Evolutionary conservation across 2,797 vertebrate species (phyloP).

Genomic region (Apodemus agrarius): DNA sequence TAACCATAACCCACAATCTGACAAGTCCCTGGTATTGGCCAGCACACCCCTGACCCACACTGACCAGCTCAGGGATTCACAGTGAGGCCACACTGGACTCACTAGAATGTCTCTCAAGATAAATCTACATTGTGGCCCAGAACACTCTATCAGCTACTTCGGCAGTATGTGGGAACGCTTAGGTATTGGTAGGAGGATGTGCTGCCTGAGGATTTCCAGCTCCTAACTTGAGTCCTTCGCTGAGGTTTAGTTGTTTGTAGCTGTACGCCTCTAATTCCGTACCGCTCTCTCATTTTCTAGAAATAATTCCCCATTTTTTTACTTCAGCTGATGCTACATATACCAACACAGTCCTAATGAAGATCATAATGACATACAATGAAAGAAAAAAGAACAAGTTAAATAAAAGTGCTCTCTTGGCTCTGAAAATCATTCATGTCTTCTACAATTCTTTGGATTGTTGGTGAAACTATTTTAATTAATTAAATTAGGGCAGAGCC

Average conservation of each 20-base stretch:
- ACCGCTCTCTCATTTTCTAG: neutral
- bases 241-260: neutral
- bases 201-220: neutral
- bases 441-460: conserved; percentile 19
- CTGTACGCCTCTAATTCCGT: neutral
- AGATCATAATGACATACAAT: neutral
- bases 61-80: neutral
- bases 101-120: neutral
- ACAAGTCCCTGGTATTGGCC: neutral
- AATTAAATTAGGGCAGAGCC: conserved; percentile 29
- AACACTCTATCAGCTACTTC: neutral
- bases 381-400: neutral
- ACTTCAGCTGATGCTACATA: neutral
- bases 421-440: conserved; percentile 8
- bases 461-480: conserved; percentile 26
- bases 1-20: neutral
- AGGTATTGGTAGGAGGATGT: fast-evolving
- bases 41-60: neutral
- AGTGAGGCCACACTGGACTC: neutral
- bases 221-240: neutral
- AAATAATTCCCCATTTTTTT: neutral
- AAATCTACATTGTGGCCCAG: neutral
- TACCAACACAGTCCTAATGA: neutral
- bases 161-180: neutral
- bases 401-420: conserved; percentile 11